Conservation (phyloP, 2,113 vertebrate species). For the Monopterus albus region DNA sequence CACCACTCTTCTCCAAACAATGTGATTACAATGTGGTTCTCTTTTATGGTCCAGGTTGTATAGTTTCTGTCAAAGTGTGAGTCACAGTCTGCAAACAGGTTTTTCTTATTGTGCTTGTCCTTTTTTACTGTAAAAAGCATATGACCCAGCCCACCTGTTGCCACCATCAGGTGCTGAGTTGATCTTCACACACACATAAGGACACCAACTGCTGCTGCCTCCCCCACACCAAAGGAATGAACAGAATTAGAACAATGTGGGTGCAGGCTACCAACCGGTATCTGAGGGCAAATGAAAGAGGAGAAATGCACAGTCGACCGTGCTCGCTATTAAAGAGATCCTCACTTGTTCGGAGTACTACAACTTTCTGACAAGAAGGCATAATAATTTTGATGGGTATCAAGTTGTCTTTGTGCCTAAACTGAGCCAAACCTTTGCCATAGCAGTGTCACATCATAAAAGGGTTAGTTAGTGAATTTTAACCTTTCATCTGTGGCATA, state of each 20-base stretch:
- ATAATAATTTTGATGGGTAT: neutral
- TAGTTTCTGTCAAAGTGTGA: conserved; percentile 11
- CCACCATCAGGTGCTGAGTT: conserved; percentile 37
- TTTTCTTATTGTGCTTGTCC: conserved; percentile 10
- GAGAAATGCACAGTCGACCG: too few relatives aligned
- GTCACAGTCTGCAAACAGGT: conserved; percentile 21
- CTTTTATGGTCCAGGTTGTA: neutral
- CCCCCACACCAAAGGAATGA: conserved; percentile 44
- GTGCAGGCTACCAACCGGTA: conserved; percentile 20
- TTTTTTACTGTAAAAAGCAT: conserved; percentile 14
- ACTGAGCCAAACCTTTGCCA: too few relatives aligned
- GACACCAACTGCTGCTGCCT: conserved; percentile 32
- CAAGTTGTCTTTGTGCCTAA: too few relatives aligned
- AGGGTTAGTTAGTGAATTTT: too few relatives aligned
- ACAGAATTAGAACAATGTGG: conserved; percentile 61
- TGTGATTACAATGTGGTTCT: conserved; percentile 5
- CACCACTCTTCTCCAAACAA: neutral
- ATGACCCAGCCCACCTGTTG: conserved; percentile 69
- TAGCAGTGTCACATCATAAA: too few relatives aligned
- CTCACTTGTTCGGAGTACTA: neutral
- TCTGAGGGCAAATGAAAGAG: conserved; percentile 60
- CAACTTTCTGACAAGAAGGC: conserved; percentile 7
- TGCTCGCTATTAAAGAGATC: neutral
- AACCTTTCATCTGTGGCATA: too few relatives aligned
- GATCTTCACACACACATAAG: conserved; percentile 31